phyloP scores from a whole-genome alignment of 2,888 invertebrate species.

The Torymus texanus region DNA sequence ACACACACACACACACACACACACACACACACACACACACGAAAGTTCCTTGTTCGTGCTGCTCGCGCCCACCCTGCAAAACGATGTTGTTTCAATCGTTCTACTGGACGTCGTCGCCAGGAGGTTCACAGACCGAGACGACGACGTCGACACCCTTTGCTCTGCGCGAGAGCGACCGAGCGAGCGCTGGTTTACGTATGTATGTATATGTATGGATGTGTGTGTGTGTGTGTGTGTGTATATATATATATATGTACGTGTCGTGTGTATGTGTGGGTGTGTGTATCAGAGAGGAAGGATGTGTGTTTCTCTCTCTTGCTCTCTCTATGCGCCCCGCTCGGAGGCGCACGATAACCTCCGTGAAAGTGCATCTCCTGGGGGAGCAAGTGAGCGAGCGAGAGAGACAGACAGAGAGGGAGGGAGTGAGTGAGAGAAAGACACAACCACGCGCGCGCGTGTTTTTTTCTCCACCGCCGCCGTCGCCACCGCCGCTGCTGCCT shows the following conservation, averaged over 20 bases:
- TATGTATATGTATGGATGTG: not conserved
- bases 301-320: conserved; percentile 24
- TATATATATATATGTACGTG: not conserved
- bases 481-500: not conserved
- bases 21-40: not conserved
- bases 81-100: not conserved
- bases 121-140: not conserved
- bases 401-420: conserved; percentile 9
- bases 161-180: not conserved
- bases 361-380: conserved; percentile 55
- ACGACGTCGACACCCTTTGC: not conserved
- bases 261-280: not conserved
- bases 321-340: conserved; percentile 6
- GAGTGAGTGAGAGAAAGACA: conserved; percentile 6
- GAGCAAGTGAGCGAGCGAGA: conserved; percentile 8
- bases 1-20: not conserved
- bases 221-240: not conserved
- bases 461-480: conserved; percentile 2
- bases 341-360: conserved; percentile 49
- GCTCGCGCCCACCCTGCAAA: not conserved
- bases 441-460: conserved; percentile 26
- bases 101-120: not conserved
- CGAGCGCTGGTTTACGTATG: not conserved
- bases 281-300: conserved; percentile 33
- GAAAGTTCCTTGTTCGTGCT: not conserved